A percentile compares a stretch with the other conserved stretches of the same genome.
Evolutionary conservation across 2,113 vertebrate genomes (phyloP).

Genomic region (Pseudorhombus dupliciocellatus): DNA sequence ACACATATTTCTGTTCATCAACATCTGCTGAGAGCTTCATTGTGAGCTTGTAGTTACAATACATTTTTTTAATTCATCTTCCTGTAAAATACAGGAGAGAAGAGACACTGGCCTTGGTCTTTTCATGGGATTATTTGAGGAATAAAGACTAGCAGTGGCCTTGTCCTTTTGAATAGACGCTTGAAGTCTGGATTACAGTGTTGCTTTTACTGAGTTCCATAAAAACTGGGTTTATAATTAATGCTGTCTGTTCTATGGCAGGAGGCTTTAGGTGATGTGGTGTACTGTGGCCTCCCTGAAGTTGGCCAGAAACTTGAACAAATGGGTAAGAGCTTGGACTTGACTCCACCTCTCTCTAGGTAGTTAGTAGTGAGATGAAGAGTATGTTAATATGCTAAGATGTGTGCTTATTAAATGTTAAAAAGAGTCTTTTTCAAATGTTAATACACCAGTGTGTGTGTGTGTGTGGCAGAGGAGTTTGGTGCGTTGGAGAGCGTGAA

Average conservation of each 20-base stretch:
- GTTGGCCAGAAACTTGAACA: constrained; percentile 91
- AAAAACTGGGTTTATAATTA: not conserved
- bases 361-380: not conserved
- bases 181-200: not conserved
- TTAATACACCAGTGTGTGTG: not conserved
- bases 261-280: constrained; percentile 96
- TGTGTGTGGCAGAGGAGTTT: constrained; percentile 89
- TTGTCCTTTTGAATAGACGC: too few species aligned
- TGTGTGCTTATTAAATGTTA: not conserved
- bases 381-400: not conserved
- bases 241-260: constrained; percentile 51
- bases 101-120: too few species aligned
- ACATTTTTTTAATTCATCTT: too few species aligned
- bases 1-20: too few species aligned
- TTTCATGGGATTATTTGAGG: too few species aligned
- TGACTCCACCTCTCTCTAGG: not conserved
- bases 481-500: constrained; percentile 98
- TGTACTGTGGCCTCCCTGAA: constrained; percentile 97
- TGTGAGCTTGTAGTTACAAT: too few species aligned
- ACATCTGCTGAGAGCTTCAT: too few species aligned
- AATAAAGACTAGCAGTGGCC: too few species aligned
- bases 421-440: not conserved
- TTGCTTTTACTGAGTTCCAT: not conserved
- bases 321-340: constrained; percentile 83
- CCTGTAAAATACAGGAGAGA: too few species aligned